phyloP scores from a whole-genome alignment of 2,888 invertebrate species.

The Poecilobothrus nobilitatus region DNA sequence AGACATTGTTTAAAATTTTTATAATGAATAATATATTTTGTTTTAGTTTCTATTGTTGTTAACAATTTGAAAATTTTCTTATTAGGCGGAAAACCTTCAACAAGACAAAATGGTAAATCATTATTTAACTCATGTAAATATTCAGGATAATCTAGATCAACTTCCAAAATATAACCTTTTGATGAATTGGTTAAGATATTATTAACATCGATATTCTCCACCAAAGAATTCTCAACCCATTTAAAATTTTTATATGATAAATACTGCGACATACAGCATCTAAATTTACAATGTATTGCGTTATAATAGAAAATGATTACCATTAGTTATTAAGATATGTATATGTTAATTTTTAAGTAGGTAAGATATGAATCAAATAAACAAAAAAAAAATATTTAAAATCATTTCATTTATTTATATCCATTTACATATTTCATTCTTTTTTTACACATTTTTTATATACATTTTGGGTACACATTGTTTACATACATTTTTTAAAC shows the following conservation, averaged over 20 bases:
- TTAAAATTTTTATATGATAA: slow-evolving; percentile 22
- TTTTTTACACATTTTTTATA: too few relatives aligned
- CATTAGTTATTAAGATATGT: too few relatives aligned
- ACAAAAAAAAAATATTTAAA: too few relatives aligned
- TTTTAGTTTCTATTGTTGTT: slow-evolving; percentile 24
- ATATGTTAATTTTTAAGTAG: too few relatives aligned
- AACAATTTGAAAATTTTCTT: slow-evolving; percentile 25
- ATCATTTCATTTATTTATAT: too few relatives aligned
- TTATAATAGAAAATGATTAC: too few relatives aligned
- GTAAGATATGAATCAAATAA: too few relatives aligned
- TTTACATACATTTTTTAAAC: too few relatives aligned
- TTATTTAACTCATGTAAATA: slow-evolving; percentile 28
- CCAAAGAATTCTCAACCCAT: slow-evolving; percentile 18
- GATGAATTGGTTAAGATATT: slow-evolving; percentile 17
- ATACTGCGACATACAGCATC: slow-evolving; percentile 24
- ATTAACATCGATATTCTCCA: slow-evolving; percentile 18
- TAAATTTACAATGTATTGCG: slow-evolving; percentile 17
- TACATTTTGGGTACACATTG: too few relatives aligned
- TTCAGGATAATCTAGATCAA: slow-evolving; percentile 24
- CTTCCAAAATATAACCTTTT: slow-evolving; percentile 29
- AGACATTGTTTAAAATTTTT: too few relatives aligned
- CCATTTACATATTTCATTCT: too few relatives aligned
- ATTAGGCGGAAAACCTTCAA: slow-evolving; percentile 23
- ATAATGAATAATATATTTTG: slow-evolving; percentile 28
- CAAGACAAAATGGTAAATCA: slow-evolving; percentile 30